Base-by-base conservation (phyloP, 2,888 invertebrate species). In the Tetrapedia diversipes region DNA sequence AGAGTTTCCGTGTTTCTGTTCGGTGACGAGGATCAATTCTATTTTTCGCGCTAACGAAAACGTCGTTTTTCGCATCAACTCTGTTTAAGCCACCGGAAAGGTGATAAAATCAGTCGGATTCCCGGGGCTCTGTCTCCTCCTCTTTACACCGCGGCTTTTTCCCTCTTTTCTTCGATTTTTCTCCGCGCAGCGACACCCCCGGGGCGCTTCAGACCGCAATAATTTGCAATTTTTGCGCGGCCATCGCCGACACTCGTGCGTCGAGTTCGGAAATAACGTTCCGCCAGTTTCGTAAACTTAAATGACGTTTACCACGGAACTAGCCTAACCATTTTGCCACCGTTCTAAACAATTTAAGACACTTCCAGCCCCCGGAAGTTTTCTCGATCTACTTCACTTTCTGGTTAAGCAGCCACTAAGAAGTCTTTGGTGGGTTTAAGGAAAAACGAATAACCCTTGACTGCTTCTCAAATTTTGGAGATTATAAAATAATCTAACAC, bases 41-140 rank as follows among this genome's bases (percentile, higher is more conserved):
- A 60, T 73, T 78, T 75, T 68, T 67, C 57, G 47, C 41, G 64
- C 76, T 84, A 82, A 84, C 81, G 79, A 85, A 86, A 84, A 82
- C 72, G 83, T 83, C 85, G 83, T 83, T 85, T 51, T 56, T 54
- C 73, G 73, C 87, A 84, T 84, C 85, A 86, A 83, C 84, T 87
- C 85, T 79, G 78, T 75, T 86, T 85, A 75, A 86, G 79, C 72
- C 64, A 45, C 60, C 77, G 76, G 56, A 45, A 49, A 68, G 76
- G 74, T 79, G 82, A 87, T 87, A 83, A 87, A 86, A 87, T 76
- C 73, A 60, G 60, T 72, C 64, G 56, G 60, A 61, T 76, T 66
- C 49, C 47, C 65, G n/a, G 47, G 27, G 19, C 45, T 66, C 43
- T 63, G 59, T 64, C 34, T 32, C 41, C n/a, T 54, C 14, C 24